Evolutionary conservation across 2,888 invertebrate genomes (phyloP).

Genomic region (Cataglyphis cursor): DNA sequence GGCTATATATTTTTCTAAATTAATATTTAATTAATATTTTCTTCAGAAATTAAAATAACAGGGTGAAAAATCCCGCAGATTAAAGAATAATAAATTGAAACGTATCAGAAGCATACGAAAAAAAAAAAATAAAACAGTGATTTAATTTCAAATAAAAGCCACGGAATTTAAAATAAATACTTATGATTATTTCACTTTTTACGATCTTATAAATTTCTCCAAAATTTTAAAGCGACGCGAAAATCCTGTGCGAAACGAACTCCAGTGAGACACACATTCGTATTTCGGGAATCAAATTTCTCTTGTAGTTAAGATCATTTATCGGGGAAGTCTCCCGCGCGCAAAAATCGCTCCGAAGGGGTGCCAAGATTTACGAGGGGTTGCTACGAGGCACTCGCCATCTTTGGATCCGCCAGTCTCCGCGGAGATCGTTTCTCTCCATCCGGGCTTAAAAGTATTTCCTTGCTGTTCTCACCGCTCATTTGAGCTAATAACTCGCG

Average conservation of each 20-base stretch:
- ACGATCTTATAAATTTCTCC: background rate
- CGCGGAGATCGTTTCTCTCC: slow-evolving; percentile 49
- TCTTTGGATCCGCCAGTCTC: slow-evolving; percentile 49
- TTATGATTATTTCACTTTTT: background rate
- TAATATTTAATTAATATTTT: background rate
- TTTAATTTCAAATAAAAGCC: background rate
- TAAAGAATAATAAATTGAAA: background rate
- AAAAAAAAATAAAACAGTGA: background rate
- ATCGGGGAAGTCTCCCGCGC: background rate
- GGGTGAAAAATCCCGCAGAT: background rate
- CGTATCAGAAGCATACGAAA: background rate
- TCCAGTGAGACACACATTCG: background rate
- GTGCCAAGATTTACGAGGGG: slow-evolving; percentile 37
- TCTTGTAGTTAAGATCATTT: slow-evolving; percentile 9
- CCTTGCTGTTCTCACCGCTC: slow-evolving; percentile 63
- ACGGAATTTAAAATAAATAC: background rate
- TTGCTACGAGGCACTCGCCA: background rate
- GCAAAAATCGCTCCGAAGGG: slow-evolving; percentile 18
- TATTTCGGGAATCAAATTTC: background rate
- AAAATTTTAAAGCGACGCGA: background rate
- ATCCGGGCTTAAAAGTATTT: slow-evolving; percentile 62
- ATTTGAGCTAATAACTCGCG: slow-evolving; percentile 62
- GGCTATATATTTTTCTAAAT: background rate
- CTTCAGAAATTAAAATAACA: background rate
- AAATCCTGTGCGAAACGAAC: background rate